A percentile compares a stretch with the other conserved stretches of the same genome.
These are phyloP conservation scores for Penaeus vannamei DNA, from an alignment of 1,140 invertebrate species.

Conservation along the genomic window DNA sequence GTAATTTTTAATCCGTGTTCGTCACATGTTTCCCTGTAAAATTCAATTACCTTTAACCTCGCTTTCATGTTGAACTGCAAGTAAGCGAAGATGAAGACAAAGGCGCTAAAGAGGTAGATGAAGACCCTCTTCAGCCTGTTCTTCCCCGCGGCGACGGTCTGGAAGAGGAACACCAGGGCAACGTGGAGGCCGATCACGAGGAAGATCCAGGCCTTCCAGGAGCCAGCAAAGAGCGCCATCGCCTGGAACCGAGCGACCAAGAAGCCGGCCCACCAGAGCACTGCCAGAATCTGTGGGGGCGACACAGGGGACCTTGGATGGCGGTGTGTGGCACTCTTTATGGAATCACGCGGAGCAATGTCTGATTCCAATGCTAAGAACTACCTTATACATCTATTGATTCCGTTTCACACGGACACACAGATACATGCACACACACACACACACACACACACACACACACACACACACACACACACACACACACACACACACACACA, in stretches of 20 bases:
- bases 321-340: not conserved
- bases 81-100: conserved; percentile 63
- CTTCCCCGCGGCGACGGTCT: conserved; percentile 43
- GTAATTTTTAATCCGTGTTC: too few relatives aligned
- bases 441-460: too few relatives aligned
- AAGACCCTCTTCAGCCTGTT: conserved; percentile 43
- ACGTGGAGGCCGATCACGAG: conserved; percentile 59
- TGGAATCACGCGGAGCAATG: too few relatives aligned
- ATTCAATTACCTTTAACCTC: conserved; percentile 48
- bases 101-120: conserved; percentile 57
- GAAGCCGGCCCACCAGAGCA: conserved; percentile 59
- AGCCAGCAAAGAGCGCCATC: conserved; percentile 54
- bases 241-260: conserved; percentile 54
- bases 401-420: too few relatives aligned
- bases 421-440: too few relatives aligned
- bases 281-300: conserved; percentile 35
- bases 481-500: too few relatives aligned
- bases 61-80: conserved; percentile 63
- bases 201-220: conserved; percentile 46
- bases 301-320: not conserved
- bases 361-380: too few relatives aligned
- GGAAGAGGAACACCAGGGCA: conserved; percentile 56
- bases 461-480: too few relatives aligned
- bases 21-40: not conserved
- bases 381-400: too few relatives aligned